phyloP scores from a whole-genome alignment of 2,113 vertebrate genomes.

The Tapirus terrestris region DNA sequence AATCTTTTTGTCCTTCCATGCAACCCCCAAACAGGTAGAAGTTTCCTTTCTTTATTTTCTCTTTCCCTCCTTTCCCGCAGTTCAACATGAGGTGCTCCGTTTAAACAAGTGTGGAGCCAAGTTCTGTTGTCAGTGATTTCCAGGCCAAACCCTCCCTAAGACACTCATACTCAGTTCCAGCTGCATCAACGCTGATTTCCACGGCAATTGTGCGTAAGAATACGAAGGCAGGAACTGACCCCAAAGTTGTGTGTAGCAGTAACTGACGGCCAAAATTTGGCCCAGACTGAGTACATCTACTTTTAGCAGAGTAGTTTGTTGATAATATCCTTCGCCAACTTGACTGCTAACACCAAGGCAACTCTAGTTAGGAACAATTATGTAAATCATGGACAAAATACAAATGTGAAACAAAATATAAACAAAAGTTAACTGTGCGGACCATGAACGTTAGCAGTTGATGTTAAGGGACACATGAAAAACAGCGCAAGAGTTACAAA shows the following conservation, averaged over 20 bases:
- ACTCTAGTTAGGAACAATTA: slow-evolving; percentile 52
- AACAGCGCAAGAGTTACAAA: not conserved
- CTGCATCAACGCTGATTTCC: slow-evolving; percentile 23
- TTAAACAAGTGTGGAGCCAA: slow-evolving; percentile 68
- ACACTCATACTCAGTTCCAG: not conserved
- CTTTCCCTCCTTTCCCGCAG: not conserved
- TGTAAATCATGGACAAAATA: slow-evolving; percentile 39
- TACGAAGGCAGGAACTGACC: slow-evolving; percentile 36
- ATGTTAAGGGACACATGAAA: not conserved
- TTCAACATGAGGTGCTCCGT: not conserved
- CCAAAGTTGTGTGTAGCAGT: not conserved
- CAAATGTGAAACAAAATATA: slow-evolving; percentile 43
- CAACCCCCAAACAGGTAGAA: not conserved
- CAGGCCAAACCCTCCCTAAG: not conserved
- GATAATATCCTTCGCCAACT: slow-evolving; percentile 61
- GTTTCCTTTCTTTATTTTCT: slow-evolving; percentile 44
- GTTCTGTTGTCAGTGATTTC: not conserved
- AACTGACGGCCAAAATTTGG: slow-evolving; percentile 50
- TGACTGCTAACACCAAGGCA: slow-evolving; percentile 45
- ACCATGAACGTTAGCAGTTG: not conserved
- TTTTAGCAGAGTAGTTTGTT: slow-evolving; percentile 70
- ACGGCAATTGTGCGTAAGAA: slow-evolving; percentile 19
- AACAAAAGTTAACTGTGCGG: slow-evolving; percentile 44
- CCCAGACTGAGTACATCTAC: slow-evolving; percentile 53
- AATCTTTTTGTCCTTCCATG: not conserved